These are phyloP conservation scores for Coelopa frigida DNA, from an alignment of 1,140 invertebrate genomes.

Conservation along the genomic window DNA sequence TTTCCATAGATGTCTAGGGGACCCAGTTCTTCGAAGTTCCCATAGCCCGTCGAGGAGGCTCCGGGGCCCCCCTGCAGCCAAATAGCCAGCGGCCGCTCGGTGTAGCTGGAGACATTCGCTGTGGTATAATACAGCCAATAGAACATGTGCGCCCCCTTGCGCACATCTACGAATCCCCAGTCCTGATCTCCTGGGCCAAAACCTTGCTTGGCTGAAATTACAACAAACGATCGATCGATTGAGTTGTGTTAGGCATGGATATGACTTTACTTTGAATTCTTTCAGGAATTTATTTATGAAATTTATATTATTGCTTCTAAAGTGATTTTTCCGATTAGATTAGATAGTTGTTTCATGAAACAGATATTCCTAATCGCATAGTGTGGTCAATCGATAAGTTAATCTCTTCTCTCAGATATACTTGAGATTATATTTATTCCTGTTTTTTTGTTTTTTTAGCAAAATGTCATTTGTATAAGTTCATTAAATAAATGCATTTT, in stretches of 20 bases:
- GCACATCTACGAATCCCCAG: constrained; percentile 62
- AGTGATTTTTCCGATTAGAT: too few species aligned
- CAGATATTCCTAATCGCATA: too few species aligned
- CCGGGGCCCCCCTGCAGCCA: constrained; percentile 77
- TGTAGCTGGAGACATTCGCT: constrained; percentile 50
- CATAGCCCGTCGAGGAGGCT: constrained; percentile 66
- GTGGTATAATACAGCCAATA: constrained; percentile 76
- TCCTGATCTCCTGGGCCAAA: constrained; percentile 57
- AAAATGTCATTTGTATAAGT: too few species aligned
- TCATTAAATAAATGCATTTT: too few species aligned
- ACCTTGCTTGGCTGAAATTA: constrained; percentile 28
- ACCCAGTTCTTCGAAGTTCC: constrained; percentile 74
- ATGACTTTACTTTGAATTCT: too few species aligned
- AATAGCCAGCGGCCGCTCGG: constrained; percentile 63
- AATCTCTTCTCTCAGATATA: too few species aligned
- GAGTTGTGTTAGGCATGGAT: background rate
- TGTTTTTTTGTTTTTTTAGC: too few species aligned
- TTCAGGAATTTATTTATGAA: too few species aligned
- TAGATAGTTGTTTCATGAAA: too few species aligned
- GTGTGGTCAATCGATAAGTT: too few species aligned
- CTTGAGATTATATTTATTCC: too few species aligned
- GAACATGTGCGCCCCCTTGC: constrained; percentile 68
- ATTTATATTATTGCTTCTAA: too few species aligned
- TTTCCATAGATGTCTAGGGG: constrained; percentile 59
- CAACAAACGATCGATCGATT: background rate